Evolutionary conservation across 2,113 vertebrate genomes (phyloP).

Genomic region (Tachycineta bicolor): DNA sequence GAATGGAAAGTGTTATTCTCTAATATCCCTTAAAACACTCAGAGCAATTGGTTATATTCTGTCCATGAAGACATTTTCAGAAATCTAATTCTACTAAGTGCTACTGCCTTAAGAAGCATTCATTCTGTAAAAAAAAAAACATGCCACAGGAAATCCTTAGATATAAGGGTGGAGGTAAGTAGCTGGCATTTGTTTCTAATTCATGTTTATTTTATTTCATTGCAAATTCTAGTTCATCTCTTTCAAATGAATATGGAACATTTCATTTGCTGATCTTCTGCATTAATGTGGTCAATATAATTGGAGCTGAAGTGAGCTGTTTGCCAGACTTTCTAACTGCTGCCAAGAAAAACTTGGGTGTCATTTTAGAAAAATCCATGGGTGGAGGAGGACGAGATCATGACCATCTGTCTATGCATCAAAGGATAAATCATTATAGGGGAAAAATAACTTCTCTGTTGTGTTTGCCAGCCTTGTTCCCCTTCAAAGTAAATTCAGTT

Average conservation of each 20-base stretch:
- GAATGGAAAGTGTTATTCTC: neutral
- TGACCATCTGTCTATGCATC: slow-evolving; percentile 76
- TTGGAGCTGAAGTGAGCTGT: slow-evolving; percentile 76
- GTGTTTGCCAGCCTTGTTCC: slow-evolving; percentile 33
- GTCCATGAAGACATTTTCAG: neutral
- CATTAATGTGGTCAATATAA: slow-evolving; percentile 81
- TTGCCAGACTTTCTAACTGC: slow-evolving; percentile 78
- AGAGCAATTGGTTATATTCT: neutral
- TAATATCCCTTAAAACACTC: slow-evolving; percentile 20
- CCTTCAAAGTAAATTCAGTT: slow-evolving; percentile 32
- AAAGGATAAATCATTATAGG: slow-evolving; percentile 55
- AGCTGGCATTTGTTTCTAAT: slow-evolving; percentile 59
- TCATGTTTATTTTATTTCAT: slow-evolving; percentile 62
- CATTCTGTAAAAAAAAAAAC: neutral
- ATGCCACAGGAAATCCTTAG: neutral
- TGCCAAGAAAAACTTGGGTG: slow-evolving; percentile 84
- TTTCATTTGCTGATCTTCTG: slow-evolving; percentile 77
- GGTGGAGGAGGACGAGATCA: slow-evolving; percentile 75
- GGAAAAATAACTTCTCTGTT: slow-evolving; percentile 47
- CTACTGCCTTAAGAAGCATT: neutral
- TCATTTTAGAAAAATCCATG: slow-evolving; percentile 81
- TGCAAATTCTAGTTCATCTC: slow-evolving; percentile 73
- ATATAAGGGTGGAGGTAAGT: neutral
- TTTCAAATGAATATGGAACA: slow-evolving; percentile 73
- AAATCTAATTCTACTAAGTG: neutral